Percentiles rank a stretch among this genome's conserved stretches.
Conservation (phyloP, 1,140 invertebrate species). For the Oryzaephilus surinamensis region DNA sequence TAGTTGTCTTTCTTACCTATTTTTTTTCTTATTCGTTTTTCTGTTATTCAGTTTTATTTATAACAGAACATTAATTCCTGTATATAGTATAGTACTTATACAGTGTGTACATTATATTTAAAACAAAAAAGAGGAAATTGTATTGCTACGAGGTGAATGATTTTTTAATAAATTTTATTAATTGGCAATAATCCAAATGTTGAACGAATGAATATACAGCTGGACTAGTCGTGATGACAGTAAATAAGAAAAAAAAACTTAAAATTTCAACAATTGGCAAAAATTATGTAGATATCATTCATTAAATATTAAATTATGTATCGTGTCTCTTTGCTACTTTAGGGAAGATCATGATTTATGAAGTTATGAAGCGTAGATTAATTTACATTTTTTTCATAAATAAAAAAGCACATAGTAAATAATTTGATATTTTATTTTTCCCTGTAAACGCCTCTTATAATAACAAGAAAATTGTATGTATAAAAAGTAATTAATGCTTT, state of each 20-base stretch:
- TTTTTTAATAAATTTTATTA: constrained; percentile 16
- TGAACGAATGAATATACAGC: constrained; percentile 8
- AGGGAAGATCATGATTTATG: constrained; percentile 14
- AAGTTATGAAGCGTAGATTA: constrained; percentile 24
- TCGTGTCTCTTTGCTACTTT: constrained; percentile 19
- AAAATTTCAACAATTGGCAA: constrained; percentile 7
- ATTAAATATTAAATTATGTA: constrained; percentile 19
- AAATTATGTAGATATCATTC: constrained; percentile 24
- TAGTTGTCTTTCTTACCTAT: too few relatives aligned
- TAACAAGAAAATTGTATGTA: too few relatives aligned
- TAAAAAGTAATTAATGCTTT: too few relatives aligned
- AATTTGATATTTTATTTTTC: neutral
- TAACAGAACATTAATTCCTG: constrained; percentile 3
- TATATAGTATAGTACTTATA: constrained; percentile 11
- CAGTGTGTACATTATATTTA: constrained; percentile 5
- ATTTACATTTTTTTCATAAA: constrained; percentile 31
- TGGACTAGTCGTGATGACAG: constrained; percentile 18
- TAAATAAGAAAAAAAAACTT: constrained; percentile 6
- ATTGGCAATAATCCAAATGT: constrained; percentile 20
- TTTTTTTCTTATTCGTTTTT: neutral
- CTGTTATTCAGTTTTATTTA: constrained; percentile 1
- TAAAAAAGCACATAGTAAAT: constrained; percentile 20
- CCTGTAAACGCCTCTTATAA: neutral
- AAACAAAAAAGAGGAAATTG: constrained; percentile 3
- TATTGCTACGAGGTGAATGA: constrained; percentile 12